Evolutionary conservation across 2,888 invertebrate genomes (phyloP), one percentile per base, ranked within the genome.

Genomic region (Marasmarcha lunaedactyla): DNA sequence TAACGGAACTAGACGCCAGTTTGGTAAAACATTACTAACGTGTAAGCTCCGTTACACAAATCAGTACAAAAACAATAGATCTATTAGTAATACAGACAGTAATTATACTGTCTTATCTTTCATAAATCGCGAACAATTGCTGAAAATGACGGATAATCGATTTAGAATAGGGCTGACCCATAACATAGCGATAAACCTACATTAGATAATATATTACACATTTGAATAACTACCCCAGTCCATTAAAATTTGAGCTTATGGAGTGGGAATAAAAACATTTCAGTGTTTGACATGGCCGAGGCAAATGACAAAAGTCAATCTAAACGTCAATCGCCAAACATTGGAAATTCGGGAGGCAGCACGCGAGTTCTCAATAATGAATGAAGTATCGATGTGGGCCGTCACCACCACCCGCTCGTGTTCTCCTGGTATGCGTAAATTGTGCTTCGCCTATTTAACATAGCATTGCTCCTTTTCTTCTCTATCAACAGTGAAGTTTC

Each of bases 291-390:
- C 78, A 71, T 76, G 73, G 71, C 59, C 71, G 69, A 71, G 59
- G 77, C 66, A 81, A 81, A 83, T 83, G 83, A 81, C 79, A 79
- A 81, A 81, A 81, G 78, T 81, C 81, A 79, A 83, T 83, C 81
- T 81, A 81, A 72, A 78, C 78, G 78, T 76, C 81, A 79, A 79
- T 79, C 79, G 81, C 78, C 81, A 81, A 83, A 81, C 81, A 79
- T 77, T 74, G 69, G 69, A 81, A 78, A 77, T 81, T 83, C 71
- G 70, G 81, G 68, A 71, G 77, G 77, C 59, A 67, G 57, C 81
- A 83, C 81, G 83, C 81, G 67, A 79, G 69, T 77, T 62, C 65
- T 83, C 65, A 83, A 83, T 83, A 79, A 83, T 83, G 77, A 71
- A 83, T 63, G 72, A 69, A 71, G 70, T 81, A 83, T 83, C 79